Conservation (phyloP, 2,797 vertebrate species). For the Mormyrops attenuatus region DNA sequence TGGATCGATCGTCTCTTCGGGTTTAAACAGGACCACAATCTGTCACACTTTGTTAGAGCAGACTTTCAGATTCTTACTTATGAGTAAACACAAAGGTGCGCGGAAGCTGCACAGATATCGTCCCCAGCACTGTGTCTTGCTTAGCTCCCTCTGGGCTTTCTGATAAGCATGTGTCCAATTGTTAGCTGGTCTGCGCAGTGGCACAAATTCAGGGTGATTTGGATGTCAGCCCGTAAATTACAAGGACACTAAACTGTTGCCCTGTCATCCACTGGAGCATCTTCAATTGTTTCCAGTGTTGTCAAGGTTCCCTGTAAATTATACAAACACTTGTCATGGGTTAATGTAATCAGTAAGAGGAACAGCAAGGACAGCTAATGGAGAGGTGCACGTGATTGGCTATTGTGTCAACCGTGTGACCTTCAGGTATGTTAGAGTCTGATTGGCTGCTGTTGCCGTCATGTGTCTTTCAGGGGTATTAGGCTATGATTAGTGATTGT, state of each 20-base stretch:
- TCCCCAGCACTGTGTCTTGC: neutral
- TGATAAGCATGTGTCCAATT: neutral
- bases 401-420: neutral
- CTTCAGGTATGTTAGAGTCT: neutral
- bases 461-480: neutral
- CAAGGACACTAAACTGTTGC: neutral
- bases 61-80: neutral
- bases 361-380: neutral
- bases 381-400: neutral
- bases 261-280: neutral
- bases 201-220: neutral
- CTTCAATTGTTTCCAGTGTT: neutral
- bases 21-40: neutral
- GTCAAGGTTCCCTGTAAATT: neutral
- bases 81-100: neutral
- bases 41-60: neutral
- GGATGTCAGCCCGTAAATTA: neutral
- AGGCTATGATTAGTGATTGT: neutral
- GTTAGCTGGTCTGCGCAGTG: neutral
- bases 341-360: neutral
- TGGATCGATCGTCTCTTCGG: neutral
- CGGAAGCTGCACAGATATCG: neutral
- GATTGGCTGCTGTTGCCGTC: neutral
- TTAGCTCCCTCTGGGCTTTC: neutral
- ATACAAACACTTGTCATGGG: neutral